These are phyloP conservation scores for Sphaerodactylus townsendi DNA, from an alignment of 2,113 vertebrate genomes.

Conservation along the genomic window DNA sequence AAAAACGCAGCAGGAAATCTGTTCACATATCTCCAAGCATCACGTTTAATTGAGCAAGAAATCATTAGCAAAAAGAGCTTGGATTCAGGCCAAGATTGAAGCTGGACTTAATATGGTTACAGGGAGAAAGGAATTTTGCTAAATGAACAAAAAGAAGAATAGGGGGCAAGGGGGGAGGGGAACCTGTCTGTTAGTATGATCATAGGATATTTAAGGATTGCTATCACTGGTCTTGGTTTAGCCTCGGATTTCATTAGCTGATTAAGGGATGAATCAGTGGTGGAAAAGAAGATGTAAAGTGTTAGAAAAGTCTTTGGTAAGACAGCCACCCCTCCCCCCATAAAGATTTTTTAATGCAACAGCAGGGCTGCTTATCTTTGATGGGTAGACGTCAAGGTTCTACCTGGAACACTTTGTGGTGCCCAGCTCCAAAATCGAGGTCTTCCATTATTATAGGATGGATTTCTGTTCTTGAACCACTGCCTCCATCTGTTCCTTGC, in stretches of 20 bases:
- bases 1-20: too few relatives aligned
- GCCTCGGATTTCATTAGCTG: too few relatives aligned
- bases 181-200: neutral
- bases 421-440: conserved; percentile 39
- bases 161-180: neutral
- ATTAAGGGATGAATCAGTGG: too few relatives aligned
- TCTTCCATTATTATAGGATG: neutral
- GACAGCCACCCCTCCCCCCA: too few relatives aligned
- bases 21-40: too few relatives aligned
- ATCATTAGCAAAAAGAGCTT: neutral
- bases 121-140: neutral
- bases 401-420: conserved; percentile 65
- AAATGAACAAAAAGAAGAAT: conserved; percentile 27
- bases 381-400: too few relatives aligned
- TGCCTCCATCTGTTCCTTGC: neutral
- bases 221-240: fast-evolving
- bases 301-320: conserved; percentile 5
- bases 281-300: neutral
- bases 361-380: too few relatives aligned
- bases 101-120: conserved; percentile 37
- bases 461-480: conserved; percentile 48
- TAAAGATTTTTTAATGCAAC: too few relatives aligned
- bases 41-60: too few relatives aligned
- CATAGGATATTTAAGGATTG: neutral
- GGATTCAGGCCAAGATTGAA: conserved; percentile 51